phyloP scores from a whole-genome alignment of 2,888 invertebrate genomes.

The Tetragonisca angustula region DNA sequence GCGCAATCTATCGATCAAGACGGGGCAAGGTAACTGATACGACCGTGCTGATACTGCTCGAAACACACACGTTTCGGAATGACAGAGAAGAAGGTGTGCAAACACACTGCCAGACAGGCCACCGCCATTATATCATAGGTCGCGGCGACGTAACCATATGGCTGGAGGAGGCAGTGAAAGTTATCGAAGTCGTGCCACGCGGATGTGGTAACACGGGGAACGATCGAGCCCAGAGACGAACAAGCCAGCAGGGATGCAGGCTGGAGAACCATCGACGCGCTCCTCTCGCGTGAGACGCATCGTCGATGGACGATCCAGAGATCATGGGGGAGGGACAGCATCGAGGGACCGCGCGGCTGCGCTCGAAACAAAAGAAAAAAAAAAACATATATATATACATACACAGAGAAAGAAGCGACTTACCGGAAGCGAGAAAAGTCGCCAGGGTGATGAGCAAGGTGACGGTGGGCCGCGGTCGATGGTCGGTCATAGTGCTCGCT shows the following conservation, averaged over 20 bases:
- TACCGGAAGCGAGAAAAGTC: conserved; percentile 77
- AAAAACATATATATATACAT: too few relatives aligned
- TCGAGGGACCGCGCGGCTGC: background rate
- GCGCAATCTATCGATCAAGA: too few relatives aligned
- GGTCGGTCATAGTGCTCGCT: conserved; percentile 71
- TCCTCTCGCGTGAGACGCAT: conserved; percentile 1
- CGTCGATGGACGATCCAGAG: background rate
- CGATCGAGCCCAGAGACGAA: conserved; percentile 3
- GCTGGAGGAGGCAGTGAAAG: conserved; percentile 74
- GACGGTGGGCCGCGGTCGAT: conserved; percentile 71
- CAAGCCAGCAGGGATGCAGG: conserved; percentile 48
- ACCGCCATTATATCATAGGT: conserved; percentile 76
- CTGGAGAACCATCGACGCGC: conserved; percentile 38
- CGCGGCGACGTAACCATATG: conserved; percentile 76
- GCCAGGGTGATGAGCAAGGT: conserved; percentile 78
- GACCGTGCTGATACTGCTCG: too few relatives aligned
- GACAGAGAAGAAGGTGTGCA: conserved; percentile 50
- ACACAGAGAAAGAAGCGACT: conserved; percentile 56
- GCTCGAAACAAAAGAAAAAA: too few relatives aligned
- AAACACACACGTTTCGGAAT: conserved; percentile 43
- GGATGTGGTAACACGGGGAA: conserved; percentile 52
- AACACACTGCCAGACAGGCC: conserved; percentile 7
- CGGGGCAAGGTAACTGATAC: too few relatives aligned
- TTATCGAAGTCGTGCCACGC: conserved; percentile 66
- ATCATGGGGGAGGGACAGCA: background rate